Evolutionary conservation across 2,888 invertebrate genomes (phyloP).

Genomic region (Xanthorhoe designata): DNA sequence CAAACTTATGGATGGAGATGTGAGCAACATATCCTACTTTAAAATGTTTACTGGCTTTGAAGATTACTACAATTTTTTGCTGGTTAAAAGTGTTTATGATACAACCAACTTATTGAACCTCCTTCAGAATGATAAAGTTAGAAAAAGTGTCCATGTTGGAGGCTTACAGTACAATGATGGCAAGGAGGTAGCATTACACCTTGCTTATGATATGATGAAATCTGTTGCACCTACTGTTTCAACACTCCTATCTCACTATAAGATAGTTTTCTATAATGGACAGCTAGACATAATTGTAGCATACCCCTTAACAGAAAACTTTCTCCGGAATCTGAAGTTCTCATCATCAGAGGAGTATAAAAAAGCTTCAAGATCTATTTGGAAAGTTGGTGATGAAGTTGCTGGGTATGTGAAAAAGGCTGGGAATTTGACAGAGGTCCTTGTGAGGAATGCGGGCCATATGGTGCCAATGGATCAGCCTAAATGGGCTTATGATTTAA

Average conservation of each 20-base stretch:
- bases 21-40: conserved; percentile 78
- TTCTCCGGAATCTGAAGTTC: conserved; percentile 89
- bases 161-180: conserved; percentile 81
- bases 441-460: conserved; percentile 92
- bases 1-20: conserved; percentile 83
- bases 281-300: conserved; percentile 89
- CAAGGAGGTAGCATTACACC: conserved; percentile 75
- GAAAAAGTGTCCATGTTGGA: conserved; percentile 87
- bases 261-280: conserved; percentile 87
- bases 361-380: conserved; percentile 86
- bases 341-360: conserved; percentile 86
- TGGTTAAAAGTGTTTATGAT: conserved; percentile 75
- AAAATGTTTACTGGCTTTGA: conserved; percentile 89
- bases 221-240: conserved; percentile 81
- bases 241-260: conserved; percentile 76
- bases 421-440: conserved; percentile 89
- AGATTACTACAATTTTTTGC: conserved; percentile 90
- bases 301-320: conserved; percentile 85
- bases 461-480: conserved; percentile 88
- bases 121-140: conserved; percentile 68
- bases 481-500: conserved; percentile 83
- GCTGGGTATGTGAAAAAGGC: conserved; percentile 91
- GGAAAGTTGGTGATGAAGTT: conserved; percentile 87
- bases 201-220: conserved; percentile 85
- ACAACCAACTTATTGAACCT: conserved; percentile 65